Evolutionary conservation across 2,113 vertebrate genomes (phyloP).

Genomic region (Nothoprocta pentlandii): DNA sequence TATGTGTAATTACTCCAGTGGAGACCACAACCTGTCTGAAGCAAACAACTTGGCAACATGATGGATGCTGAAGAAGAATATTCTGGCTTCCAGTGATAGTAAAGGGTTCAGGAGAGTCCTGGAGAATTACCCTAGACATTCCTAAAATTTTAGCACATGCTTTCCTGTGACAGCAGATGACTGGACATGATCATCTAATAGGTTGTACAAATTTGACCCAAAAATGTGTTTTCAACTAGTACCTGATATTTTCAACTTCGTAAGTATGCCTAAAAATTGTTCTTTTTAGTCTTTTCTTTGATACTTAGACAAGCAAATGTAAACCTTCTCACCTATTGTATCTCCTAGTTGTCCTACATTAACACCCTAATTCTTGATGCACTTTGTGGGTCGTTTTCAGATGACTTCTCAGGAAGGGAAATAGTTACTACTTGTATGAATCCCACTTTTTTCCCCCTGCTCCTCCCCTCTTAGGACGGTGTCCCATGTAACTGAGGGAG

Average conservation of each 20-base stretch:
- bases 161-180: background rate
- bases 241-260: background rate
- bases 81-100: background rate
- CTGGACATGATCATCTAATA: background rate
- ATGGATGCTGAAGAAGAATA: background rate
- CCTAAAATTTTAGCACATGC: background rate
- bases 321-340: background rate
- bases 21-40: background rate
- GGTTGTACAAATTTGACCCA: background rate
- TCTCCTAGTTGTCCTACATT: background rate
- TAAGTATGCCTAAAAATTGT: background rate
- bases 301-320: background rate
- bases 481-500: background rate
- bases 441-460: background rate
- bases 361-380: background rate
- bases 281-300: background rate
- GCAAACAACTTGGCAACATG: background rate
- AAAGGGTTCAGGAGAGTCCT: background rate
- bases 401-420: background rate
- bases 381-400: background rate
- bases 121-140: no score
- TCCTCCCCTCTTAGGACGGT: background rate
- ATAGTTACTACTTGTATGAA: background rate
- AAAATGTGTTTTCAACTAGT: background rate
- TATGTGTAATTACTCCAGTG: background rate